A percentile compares a stretch with the other conserved stretches of the same genome.
Evolutionary conservation across 2,888 invertebrate genomes (phyloP).

Genomic region (Geophilus truncorum): DNA sequence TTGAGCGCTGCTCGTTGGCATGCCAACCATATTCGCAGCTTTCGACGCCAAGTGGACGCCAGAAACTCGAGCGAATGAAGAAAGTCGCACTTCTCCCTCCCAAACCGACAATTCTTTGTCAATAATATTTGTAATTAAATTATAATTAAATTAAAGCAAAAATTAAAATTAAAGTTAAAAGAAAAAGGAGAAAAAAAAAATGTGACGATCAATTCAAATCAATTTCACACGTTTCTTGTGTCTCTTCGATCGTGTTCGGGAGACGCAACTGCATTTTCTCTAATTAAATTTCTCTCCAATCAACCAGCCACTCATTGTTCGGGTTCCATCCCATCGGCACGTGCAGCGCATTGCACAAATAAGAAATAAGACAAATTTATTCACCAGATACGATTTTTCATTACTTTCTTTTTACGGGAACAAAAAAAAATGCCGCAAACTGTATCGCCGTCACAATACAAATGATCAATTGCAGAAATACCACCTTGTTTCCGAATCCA

Average conservation of each 20-base stretch:
- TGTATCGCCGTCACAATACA: neutral
- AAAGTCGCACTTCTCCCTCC: neutral
- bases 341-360: neutral
- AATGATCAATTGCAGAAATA: neutral
- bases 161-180: too few species aligned
- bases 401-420: neutral
- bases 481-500: neutral
- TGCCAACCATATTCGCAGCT: neutral
- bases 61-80: neutral
- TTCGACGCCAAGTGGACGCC: neutral
- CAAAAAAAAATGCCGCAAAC: neutral
- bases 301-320: constrained; percentile 23
- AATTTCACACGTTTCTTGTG: neutral
- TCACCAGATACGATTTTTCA: neutral
- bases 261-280: constrained; percentile 25
- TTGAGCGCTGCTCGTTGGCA: neutral
- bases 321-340: neutral
- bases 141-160: neutral
- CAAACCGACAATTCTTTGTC: neutral
- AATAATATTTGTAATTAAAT: neutral
- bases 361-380: neutral
- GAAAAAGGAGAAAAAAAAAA: too few species aligned
- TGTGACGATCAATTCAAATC: constrained; percentile 12
- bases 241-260: neutral
- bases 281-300: constrained; percentile 29